Conservation (phyloP, 1,140 invertebrate species). For the Drosophila nebulosa region DNA sequence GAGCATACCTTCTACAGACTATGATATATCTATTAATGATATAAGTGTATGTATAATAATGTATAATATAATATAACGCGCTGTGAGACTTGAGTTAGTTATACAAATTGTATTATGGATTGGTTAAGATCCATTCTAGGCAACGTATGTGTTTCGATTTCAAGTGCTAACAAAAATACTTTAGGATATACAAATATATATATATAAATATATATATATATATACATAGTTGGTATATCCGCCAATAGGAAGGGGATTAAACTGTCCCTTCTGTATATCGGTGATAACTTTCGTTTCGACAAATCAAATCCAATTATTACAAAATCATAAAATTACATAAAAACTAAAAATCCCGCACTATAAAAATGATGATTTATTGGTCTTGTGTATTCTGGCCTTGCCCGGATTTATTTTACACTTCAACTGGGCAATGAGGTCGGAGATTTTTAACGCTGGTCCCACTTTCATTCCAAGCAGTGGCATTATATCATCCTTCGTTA, state of each 20-base stretch:
- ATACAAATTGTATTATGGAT: conserved; percentile 64
- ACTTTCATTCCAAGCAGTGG: conserved; percentile 95
- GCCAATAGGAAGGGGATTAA: not conserved
- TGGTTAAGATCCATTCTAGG: conserved; percentile 57
- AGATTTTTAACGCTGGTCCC: conserved; percentile 96
- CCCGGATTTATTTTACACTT: conserved; percentile 82
- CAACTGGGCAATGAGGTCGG: conserved; percentile 93
- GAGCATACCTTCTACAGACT: conserved; percentile 43
- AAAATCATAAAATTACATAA: conserved; percentile 10
- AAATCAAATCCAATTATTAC: conserved; percentile 15
- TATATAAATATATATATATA: conserved; percentile 15
- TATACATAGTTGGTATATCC: conserved; percentile 13
- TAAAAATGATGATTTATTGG: conserved; percentile 78
- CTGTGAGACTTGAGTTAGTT: conserved; percentile 71
- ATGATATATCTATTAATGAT: conserved; percentile 15
- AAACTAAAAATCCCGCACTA: conserved; percentile 56
- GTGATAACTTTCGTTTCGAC: conserved; percentile 51
- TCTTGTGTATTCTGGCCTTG: conserved; percentile 74
- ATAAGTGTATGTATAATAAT: conserved; percentile 5
- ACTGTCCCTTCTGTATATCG: conserved; percentile 14
- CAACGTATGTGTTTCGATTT: conserved; percentile 72
- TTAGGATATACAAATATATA: conserved; percentile 36
- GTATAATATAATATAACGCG: conserved; percentile 61
- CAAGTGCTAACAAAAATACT: conserved; percentile 71
- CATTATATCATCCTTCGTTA: conserved; percentile 95